phyloP scores from a whole-genome alignment of 2,888 invertebrate genomes.

The Dendrolimus houi region DNA sequence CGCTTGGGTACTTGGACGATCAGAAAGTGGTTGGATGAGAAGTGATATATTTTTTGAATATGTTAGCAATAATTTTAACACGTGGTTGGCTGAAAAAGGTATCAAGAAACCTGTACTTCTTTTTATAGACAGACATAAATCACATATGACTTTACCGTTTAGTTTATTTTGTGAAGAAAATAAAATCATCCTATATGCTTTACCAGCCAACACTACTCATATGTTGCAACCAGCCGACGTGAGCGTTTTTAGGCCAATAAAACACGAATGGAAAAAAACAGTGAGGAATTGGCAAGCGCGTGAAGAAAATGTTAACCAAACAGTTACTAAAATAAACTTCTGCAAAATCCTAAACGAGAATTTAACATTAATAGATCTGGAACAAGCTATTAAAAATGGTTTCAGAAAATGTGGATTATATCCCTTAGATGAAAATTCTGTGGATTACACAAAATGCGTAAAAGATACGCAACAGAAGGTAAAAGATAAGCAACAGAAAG shows the following conservation, averaged over 20 bases:
- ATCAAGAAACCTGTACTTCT: slow-evolving; percentile 15
- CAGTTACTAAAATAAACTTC: too few species aligned
- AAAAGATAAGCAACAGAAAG: too few species aligned
- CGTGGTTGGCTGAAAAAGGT: slow-evolving; percentile 14
- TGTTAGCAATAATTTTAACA: slow-evolving; percentile 17
- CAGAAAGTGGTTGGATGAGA: slow-evolving; percentile 9
- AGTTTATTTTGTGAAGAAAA: slow-evolving; percentile 12
- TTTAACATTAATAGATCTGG: too few species aligned
- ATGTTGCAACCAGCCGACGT: slow-evolving; percentile 24
- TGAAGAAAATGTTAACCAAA: too few species aligned
- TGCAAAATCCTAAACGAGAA: too few species aligned
- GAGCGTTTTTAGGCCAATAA: slow-evolving; percentile 17
- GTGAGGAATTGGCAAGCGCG: too few species aligned
- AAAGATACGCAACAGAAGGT: too few species aligned
- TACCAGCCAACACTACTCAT: slow-evolving; percentile 21
- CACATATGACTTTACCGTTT: slow-evolving; percentile 16
- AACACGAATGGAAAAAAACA: slow-evolving; percentile 11
- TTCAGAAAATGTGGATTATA: too few species aligned
- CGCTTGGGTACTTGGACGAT: slow-evolving; percentile 11
- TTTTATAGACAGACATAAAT: slow-evolving; percentile 21
- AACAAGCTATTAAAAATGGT: too few species aligned
- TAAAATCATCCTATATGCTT: slow-evolving; percentile 17
- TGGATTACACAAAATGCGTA: too few species aligned
- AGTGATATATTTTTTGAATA: slow-evolving; percentile 21
- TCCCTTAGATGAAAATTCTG: too few species aligned